Evolutionary conservation across 2,888 invertebrate genomes (phyloP), one percentile per base, ranked within the genome.

Genomic region (Dinocampus coccinellae): DNA sequence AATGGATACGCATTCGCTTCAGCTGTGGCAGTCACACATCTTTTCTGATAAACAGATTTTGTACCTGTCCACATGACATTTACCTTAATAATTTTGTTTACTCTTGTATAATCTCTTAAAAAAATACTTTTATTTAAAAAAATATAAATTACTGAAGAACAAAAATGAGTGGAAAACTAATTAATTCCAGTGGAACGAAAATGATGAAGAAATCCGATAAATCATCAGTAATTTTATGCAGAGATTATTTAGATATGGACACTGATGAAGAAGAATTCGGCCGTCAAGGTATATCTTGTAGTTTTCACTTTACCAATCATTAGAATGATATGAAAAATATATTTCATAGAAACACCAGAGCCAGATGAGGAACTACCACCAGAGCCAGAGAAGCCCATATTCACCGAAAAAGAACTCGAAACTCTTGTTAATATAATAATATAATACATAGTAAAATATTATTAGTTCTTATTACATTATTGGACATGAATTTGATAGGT

Each of bases 321-420:
- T 36, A 29, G n/a, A 39, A 33, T 16, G 3, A 67, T 42, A 20
- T 29, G 10, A 52, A 60, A n/a, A 7, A 16, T 34, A 1, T 33
- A 16, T 64, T 55, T 77, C 76, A 34, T 70, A 87, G 87, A 85
- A 74, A 84, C 82, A 60, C 82, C 83, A 16, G 89, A 89, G 80
- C 85, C 82, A 36, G 87, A 86, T 74, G 85, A 86, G 69, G 88
- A 89, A 68, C 77, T 77, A 42, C 77, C 81, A 34, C 64, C 77
- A 4, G 86, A 88, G 62, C 90, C 91, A 0, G 89, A 90, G 29
- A 90, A 91, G 71, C 91, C 93, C 0, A 87, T 89, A 0, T 94
- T 93, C 78, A 88, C 89, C 0, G 90, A 91, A 0, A 91, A 92
- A 75, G 93, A 94, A 63, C 80, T 94, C 36, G 81, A 89, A 11